These are phyloP conservation scores for Brachionus rubens DNA, from an alignment of 1,140 invertebrate species.

Conservation along the genomic window DNA sequence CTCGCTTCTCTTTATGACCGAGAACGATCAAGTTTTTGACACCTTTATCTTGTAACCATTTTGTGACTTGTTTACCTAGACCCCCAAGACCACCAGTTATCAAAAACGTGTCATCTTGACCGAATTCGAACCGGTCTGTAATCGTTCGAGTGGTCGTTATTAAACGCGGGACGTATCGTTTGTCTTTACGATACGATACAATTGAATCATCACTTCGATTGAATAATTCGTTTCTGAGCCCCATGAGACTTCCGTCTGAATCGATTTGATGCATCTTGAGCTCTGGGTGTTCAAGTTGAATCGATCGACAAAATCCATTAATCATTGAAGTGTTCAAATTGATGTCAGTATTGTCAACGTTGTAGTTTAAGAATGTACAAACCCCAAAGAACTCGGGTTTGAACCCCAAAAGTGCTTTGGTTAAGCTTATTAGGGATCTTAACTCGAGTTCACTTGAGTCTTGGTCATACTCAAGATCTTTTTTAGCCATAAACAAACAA, in stretches of 20 bases:
- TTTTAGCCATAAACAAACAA: too few relatives aligned
- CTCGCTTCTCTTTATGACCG: background rate
- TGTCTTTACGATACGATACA: background rate
- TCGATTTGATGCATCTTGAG: background rate
- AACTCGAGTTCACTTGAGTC: background rate
- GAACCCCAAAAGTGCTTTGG: background rate
- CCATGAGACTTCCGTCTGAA: background rate
- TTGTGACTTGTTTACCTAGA: background rate
- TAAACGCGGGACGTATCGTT: background rate
- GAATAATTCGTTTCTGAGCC: background rate
- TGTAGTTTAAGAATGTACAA: background rate
- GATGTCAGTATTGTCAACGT: background rate
- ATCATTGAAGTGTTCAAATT: background rate
- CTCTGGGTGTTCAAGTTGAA: background rate
- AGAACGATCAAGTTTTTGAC: background rate
- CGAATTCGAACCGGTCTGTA: background rate
- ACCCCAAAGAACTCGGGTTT: background rate
- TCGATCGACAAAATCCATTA: background rate
- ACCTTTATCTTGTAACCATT: background rate
- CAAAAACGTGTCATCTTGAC: background rate
- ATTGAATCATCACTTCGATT: background rate
- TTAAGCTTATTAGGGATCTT: background rate
- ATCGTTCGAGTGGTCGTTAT: background rate
- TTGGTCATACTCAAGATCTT: too few relatives aligned
- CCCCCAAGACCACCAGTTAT: slow-evolving; percentile 10